Evolutionary conservation across 2,113 vertebrate genomes (phyloP).

Genomic region (Ammodytes marinus): DNA sequence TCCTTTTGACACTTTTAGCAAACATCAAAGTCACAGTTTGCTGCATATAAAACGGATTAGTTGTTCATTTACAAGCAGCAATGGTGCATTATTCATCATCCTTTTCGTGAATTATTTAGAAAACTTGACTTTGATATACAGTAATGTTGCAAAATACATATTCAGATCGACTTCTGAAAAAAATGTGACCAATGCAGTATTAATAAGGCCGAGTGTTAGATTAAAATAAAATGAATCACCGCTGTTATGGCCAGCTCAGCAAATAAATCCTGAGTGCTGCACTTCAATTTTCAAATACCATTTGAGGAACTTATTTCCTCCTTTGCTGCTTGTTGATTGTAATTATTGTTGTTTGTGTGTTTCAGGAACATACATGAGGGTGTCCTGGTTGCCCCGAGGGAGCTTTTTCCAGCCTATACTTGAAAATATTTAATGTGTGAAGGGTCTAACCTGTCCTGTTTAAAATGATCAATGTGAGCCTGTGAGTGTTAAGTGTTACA

Average conservation of each 20-base stretch:
- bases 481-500: slow-evolving; percentile 30
- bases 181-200: background rate
- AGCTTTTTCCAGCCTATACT: slow-evolving; percentile 48
- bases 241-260: background rate
- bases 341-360: slow-evolving; percentile 44
- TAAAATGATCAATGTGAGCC: slow-evolving; percentile 18
- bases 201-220: background rate
- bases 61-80: background rate
- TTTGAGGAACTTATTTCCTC: background rate
- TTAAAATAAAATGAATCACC: background rate
- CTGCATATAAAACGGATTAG: background rate
- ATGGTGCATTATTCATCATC: background rate
- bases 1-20: background rate
- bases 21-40: background rate
- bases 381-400: slow-evolving; percentile 5
- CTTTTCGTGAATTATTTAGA: background rate
- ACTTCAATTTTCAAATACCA: background rate
- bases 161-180: background rate
- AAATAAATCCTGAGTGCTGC: background rate
- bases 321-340: background rate
- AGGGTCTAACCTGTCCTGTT: slow-evolving; percentile 21
- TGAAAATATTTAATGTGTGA: slow-evolving; percentile 66
- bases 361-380: slow-evolving; percentile 69
- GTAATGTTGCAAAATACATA: slow-evolving; percentile 8
- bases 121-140: background rate